A percentile compares a stretch with the other conserved stretches of the same genome.
These are phyloP conservation scores for Tiaroga cobitis DNA, from an alignment of 2,797 vertebrate species.

Conservation along the genomic window DNA sequence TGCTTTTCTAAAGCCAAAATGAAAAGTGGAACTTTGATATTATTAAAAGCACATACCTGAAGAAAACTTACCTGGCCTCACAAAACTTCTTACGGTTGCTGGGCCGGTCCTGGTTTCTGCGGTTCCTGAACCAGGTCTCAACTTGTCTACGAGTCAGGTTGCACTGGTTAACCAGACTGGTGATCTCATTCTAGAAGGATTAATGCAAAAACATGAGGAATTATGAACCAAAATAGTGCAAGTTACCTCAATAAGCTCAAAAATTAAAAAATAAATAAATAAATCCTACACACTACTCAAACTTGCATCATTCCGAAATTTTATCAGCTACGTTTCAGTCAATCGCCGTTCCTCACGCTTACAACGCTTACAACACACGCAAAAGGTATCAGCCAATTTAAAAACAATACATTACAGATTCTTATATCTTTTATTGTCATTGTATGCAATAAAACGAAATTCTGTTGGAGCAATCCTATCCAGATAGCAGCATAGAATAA, in stretches of 20 bases:
- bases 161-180: conserved; percentile 74
- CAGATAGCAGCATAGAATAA: too few relatives aligned
- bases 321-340: too few relatives aligned
- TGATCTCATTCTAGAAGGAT: conserved; percentile 71
- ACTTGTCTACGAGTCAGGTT: conserved; percentile 83
- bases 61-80: conserved; percentile 83
- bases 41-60: neutral
- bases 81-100: conserved; percentile 87
- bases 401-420: too few relatives aligned
- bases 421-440: too few relatives aligned
- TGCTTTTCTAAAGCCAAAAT: neutral
- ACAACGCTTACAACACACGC: too few relatives aligned
- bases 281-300: too few relatives aligned
- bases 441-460: too few relatives aligned
- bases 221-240: neutral
- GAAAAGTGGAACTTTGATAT: neutral
- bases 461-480: too few relatives aligned
- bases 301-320: too few relatives aligned
- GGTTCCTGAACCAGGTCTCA: conserved; percentile 87
- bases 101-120: conserved; percentile 85
- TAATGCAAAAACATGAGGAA: neutral
- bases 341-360: too few relatives aligned
- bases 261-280: too few relatives aligned
- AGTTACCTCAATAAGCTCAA: neutral
- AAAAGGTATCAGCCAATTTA: too few relatives aligned